Evolutionary conservation across 2,797 vertebrate genomes (phyloP), one percentile per base, ranked within the genome.

Genomic region (Tamandua tetradactyla): DNA sequence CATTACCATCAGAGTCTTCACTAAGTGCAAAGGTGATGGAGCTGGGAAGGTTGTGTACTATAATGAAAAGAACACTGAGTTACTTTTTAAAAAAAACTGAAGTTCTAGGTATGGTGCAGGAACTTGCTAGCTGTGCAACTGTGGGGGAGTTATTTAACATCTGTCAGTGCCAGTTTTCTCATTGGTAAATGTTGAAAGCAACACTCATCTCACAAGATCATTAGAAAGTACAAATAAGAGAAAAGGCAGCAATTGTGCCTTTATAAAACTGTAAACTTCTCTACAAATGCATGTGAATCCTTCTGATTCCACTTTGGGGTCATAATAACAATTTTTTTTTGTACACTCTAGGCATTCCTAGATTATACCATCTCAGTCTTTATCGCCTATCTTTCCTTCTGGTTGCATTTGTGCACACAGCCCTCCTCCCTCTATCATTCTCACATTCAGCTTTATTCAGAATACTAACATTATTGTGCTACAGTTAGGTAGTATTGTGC

Each of bases 141-240:
- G 75, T 42, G 32, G 55, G 30, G 14, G 10, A 86, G 17, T 79
- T 61, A 74, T 40, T 85, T 93, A 90, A 66, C 44, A 66, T 78
- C n/a, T 83, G 88, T 92, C 59, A 86, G n/a, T 17, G 55, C 25
- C 49, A 71, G 1, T 52, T 91, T 71, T 87, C 82, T 93, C 32
- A 81, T 3, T 89, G 62, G 59, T 49, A 81, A 89, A 42, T 40
- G 37, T 30, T 30, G 12, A 89, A n/a, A 87, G 25, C 57, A 80
- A 47, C 22, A 35, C 15, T 83, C 55, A 37, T 62, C 40, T 89
- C n/a, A 74, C 5, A 69, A 7, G 27, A 14, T 76, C 42, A 40
- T 72, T 40, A 62, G 57, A 89, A 95, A 78, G 12, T 2, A 69
- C 14, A 72, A 84, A 69, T n/a, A 92, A 81, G 69, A 86, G 64